Evolutionary conservation across 1,140 invertebrate genomes (phyloP).

Genomic region (Atopsyche davidsoni): DNA sequence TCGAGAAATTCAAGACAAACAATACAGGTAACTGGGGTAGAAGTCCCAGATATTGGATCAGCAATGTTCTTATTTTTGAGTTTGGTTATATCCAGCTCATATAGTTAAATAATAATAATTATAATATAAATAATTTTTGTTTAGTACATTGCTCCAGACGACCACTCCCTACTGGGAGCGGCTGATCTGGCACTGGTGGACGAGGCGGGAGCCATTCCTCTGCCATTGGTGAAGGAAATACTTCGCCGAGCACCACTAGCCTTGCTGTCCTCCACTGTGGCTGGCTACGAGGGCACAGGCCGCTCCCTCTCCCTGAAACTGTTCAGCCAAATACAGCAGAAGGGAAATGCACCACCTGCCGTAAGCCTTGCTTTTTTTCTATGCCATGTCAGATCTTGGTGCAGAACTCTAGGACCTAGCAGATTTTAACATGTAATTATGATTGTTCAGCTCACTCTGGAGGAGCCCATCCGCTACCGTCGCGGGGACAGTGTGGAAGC

Average conservation of each 20-base stretch:
- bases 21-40: constrained; percentile 74
- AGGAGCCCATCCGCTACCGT: constrained; percentile 94
- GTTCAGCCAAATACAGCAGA: constrained; percentile 74
- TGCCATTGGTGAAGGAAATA: constrained; percentile 87
- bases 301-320: constrained; percentile 93
- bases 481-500: constrained; percentile 81
- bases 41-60: background rate
- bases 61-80: constrained; percentile 9
- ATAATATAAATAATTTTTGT: constrained; percentile 14
- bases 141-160: constrained; percentile 91
- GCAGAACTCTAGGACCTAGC: background rate
- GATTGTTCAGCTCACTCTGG: constrained; percentile 60
- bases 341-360: constrained; percentile 50
- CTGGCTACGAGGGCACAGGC: constrained; percentile 98
- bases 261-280: constrained; percentile 95
- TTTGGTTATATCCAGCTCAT: constrained; percentile 19
- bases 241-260: constrained; percentile 91
- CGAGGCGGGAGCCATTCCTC: constrained; percentile 97
- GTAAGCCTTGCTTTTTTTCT: constrained; percentile 31
- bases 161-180: constrained; percentile 82
- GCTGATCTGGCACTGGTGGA: constrained; percentile 96
- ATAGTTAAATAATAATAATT: background rate
- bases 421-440: background rate
- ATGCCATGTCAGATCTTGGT: background rate
- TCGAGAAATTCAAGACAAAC: constrained; percentile 92